Conservation (phyloP, 1,140 invertebrate genomes). For the Drosophila prosaltans region DNA sequence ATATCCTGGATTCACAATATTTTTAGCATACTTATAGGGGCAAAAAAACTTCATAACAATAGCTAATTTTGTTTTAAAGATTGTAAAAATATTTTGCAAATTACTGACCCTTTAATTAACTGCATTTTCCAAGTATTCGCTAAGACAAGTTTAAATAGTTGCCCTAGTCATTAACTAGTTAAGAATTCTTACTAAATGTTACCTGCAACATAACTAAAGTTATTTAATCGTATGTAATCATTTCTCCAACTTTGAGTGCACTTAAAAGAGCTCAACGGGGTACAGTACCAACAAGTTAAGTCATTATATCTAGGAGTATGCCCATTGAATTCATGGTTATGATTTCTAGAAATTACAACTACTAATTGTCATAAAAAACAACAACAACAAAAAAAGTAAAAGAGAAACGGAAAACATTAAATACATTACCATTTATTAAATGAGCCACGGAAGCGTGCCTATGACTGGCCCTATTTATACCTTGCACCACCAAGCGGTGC, state of each 20-base stretch:
- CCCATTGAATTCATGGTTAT: conserved; percentile 59
- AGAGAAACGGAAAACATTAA: conserved; percentile 43
- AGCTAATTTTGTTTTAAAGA: too few relatives aligned
- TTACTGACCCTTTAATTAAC: not conserved
- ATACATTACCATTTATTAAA: conserved; percentile 75
- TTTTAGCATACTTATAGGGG: not conserved
- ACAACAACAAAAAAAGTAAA: conserved; percentile 1
- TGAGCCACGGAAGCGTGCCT: conserved; percentile 68
- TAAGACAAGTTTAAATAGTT: not conserved
- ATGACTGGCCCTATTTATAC: not conserved
- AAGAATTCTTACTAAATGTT: too few relatives aligned
- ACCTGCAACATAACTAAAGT: not conserved
- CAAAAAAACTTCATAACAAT: not conserved
- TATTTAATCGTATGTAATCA: conserved; percentile 4
- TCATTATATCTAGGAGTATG: conserved; percentile 47
- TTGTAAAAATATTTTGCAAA: too few relatives aligned
- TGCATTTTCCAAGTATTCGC: too few relatives aligned
- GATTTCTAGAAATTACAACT: conserved; percentile 78
- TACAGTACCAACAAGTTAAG: conserved; percentile 52
- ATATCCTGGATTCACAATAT: not conserved
- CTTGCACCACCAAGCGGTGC: conserved; percentile 23
- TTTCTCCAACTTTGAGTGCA: not conserved
- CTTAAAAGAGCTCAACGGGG: conserved; percentile 1
- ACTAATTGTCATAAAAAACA: conserved; percentile 67
- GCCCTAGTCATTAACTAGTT: not conserved